Conservation (phyloP, 2,888 invertebrate genomes). For the Pandemis cinnamomeana region DNA sequence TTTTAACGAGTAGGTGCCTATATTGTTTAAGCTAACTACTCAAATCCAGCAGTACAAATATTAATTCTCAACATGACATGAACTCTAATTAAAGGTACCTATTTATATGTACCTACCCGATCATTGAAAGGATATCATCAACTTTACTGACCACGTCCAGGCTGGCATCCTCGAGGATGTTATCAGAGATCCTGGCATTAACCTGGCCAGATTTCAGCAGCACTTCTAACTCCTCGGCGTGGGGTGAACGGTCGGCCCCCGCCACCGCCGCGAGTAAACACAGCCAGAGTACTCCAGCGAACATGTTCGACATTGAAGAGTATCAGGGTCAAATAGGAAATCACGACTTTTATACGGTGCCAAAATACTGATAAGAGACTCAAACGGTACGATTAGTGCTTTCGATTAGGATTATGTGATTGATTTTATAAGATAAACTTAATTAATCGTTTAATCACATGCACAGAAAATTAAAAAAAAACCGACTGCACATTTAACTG, state of each 20-base stretch:
- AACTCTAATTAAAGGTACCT: too few relatives aligned
- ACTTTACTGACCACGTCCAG: constrained; percentile 67
- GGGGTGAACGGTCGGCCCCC: constrained; percentile 51
- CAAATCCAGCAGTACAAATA: too few relatives aligned
- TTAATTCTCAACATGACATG: too few relatives aligned
- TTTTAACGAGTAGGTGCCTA: too few relatives aligned
- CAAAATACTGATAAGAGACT: constrained; percentile 5
- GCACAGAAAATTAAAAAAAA: not conserved
- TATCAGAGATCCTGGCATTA: constrained; percentile 57
- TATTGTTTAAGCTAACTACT: too few relatives aligned
- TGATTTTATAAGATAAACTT: constrained; percentile 6
- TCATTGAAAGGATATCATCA: not conserved
- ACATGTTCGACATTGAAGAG: constrained; percentile 15
- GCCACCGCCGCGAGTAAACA: constrained; percentile 42
- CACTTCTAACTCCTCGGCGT: constrained; percentile 56
- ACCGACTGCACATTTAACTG: too few relatives aligned
- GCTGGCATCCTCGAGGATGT: constrained; percentile 68
- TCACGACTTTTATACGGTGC: constrained; percentile 30
- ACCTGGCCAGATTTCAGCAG: constrained; percentile 50
- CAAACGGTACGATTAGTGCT: not conserved
- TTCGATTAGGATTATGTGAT: not conserved
- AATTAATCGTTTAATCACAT: constrained; percentile 8
- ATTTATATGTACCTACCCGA: not conserved
- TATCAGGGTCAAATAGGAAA: constrained; percentile 7
- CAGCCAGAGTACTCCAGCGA: constrained; percentile 4